These are phyloP conservation scores for Syngnathus rostellatus DNA, from an alignment of 2,797 vertebrate species.

Conservation along the genomic window DNA sequence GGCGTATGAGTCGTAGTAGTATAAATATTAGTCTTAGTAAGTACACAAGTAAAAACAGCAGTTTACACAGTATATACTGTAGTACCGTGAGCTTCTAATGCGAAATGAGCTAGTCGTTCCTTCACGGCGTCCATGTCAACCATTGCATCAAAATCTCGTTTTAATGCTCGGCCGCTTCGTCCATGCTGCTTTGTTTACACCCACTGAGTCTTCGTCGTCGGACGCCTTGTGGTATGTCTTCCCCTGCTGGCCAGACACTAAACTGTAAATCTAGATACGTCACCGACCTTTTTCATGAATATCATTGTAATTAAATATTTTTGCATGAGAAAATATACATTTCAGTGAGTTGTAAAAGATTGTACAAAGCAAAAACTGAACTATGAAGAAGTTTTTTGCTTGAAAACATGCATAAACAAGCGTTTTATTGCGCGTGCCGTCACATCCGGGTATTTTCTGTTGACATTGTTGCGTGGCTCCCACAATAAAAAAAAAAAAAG, in stretches of 20 bases:
- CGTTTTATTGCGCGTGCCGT: background rate
- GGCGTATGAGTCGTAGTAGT: background rate
- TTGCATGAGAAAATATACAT: background rate
- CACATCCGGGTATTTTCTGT: background rate
- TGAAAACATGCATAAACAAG: background rate
- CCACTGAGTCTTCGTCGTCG: too few relatives aligned
- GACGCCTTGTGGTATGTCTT: background rate
- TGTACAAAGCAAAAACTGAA: background rate
- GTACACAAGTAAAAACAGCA: background rate
- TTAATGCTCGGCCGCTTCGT: background rate
- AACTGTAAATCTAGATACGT: background rate
- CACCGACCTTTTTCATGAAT: background rate
- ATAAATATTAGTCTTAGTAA: too few relatives aligned
- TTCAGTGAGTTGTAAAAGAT: background rate
- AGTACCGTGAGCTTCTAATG: slow-evolving; percentile 65
- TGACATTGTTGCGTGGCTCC: background rate
- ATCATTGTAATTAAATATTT: background rate
- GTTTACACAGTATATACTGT: background rate
- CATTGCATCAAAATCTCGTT: background rate
- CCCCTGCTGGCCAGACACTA: slow-evolving; percentile 40
- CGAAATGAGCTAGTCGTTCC: slow-evolving; percentile 46
- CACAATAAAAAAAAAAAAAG: background rate
- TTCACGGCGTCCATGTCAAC: slow-evolving; percentile 48
- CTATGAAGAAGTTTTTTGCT: background rate
- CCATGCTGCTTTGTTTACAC: slow-evolving; percentile 36